Evolutionary conservation across 2,797 vertebrate species (phyloP).

Genomic region (Taenioides sp.): DNA sequence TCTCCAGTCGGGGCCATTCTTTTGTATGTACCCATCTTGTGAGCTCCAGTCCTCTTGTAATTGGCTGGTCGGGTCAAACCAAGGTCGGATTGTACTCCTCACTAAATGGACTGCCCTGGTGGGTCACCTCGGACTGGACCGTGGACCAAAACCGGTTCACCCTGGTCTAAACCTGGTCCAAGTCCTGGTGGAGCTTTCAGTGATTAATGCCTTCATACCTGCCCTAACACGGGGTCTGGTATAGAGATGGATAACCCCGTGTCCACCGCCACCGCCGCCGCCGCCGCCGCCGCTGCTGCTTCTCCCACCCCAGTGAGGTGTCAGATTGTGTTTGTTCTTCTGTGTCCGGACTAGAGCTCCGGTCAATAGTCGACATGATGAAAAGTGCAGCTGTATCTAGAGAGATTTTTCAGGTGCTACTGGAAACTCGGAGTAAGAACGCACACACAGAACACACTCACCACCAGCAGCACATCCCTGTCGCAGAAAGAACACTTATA

Average conservation of each 20-base stretch:
- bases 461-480: too few species aligned
- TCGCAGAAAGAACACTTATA: too few species aligned
- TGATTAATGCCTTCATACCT: constrained; percentile 5
- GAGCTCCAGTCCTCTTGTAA: not conserved
- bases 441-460: too few species aligned
- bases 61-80: not conserved
- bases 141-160: not conserved
- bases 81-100: not conserved
- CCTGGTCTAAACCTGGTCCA: not conserved
- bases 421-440: not conserved
- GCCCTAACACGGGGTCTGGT: not conserved
- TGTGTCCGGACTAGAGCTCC: not conserved
- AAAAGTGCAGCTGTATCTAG: not conserved
- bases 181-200: not conserved
- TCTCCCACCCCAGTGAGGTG: not conserved
- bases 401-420: not conserved
- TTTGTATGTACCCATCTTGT: not conserved
- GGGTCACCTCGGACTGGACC: constrained; percentile 1
- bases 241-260: constrained; percentile 3
- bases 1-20: not conserved
- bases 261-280: not conserved
- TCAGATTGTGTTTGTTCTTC: not conserved
- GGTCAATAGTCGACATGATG: not conserved
- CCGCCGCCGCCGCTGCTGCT: not conserved
- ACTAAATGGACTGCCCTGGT: not conserved